Base-by-base conservation (phyloP, 2,797 vertebrate species). In the Oophaga sylvatica region DNA sequence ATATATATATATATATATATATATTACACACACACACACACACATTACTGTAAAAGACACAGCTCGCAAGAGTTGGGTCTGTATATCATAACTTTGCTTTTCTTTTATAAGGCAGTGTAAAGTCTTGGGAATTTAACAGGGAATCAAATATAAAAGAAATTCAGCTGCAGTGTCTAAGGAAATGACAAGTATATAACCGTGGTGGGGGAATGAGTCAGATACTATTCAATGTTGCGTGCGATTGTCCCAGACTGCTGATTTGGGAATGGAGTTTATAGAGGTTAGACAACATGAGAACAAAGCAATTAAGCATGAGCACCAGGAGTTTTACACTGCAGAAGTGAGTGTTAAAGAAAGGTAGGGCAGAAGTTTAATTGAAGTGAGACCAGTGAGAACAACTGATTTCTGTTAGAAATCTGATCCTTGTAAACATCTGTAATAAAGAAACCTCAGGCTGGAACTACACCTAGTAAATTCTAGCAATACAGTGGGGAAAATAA, bases 261-360 rank as follows among this genome's bases (percentile, higher is more conserved):
- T 80, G 83, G 35, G 78, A 88, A 71, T 76, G n/a, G 60, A 67
- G 83, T 76, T 88, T 85, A 85, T 62, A 85, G 83, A 85, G 87
- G 87, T 85, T 88, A 85, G 67, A 85, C 68, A 88, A 76, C 87
- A 85, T 6, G 45, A 88, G 83, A 88, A 45, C 83, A 76, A 85
- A 88, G 83, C 87, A 88, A 88, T 85, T 85, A 88, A 81, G 70
- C 57, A n/a, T 26, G 83, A 75, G 57, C 45, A 22, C 57, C 73
- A 85, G 68, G 48, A 84, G 60, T 57, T 88, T 60, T 81, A 73
- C 60, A 81, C 76, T 59, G 78, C 20, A 73, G 68, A 63, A 88
- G 70, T 85, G 53, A 80, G 83, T 70, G 70, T 81, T 81, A 80
- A 87, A 67, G 31, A 75, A 88, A 81, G 77, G 67, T 60, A 81